phyloP scores from a whole-genome alignment of 2,888 invertebrate genomes.

The Gymnosoma rotundatum region DNA sequence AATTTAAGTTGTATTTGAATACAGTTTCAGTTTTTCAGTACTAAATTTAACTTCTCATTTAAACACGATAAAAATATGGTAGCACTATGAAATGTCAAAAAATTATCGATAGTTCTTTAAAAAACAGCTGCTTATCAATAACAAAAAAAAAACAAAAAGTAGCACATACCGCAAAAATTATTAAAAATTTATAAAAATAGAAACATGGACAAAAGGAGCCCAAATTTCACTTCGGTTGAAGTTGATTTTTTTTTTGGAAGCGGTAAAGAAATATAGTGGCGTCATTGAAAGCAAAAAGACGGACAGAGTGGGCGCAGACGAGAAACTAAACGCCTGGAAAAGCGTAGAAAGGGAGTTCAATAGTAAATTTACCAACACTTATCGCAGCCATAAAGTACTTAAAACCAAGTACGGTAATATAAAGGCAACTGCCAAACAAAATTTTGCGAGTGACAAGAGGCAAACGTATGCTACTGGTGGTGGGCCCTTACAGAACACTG shows the following conservation, averaged over 20 bases:
- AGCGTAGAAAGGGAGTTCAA: conserved; percentile 11
- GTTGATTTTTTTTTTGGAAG: neutral
- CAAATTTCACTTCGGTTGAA: neutral
- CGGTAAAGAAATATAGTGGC: neutral
- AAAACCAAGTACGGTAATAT: too few species aligned
- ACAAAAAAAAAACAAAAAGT: neutral
- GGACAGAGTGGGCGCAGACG: neutral
- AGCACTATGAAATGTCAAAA: neutral
- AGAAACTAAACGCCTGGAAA: conserved; percentile 5
- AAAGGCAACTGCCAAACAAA: conserved; percentile 1
- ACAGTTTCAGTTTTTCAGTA: neutral
- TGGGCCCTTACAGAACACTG: too few species aligned
- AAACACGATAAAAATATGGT: neutral
- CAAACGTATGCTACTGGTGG: too few species aligned
- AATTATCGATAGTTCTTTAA: neutral
- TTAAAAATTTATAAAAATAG: neutral
- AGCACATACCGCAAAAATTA: neutral
- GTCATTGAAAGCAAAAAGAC: conserved; percentile 1
- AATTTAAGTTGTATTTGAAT: conserved; percentile 7
- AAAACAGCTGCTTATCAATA: neutral
- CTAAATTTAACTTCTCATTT: neutral
- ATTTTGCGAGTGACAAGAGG: neutral
- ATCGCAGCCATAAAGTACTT: neutral
- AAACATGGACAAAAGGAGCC: neutral
- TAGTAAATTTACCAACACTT: conserved; percentile 8